Percentiles rank a stretch among this genome's conserved stretches.
Conservation (phyloP, 2,888 invertebrate species). For the Plusia festucae region DNA sequence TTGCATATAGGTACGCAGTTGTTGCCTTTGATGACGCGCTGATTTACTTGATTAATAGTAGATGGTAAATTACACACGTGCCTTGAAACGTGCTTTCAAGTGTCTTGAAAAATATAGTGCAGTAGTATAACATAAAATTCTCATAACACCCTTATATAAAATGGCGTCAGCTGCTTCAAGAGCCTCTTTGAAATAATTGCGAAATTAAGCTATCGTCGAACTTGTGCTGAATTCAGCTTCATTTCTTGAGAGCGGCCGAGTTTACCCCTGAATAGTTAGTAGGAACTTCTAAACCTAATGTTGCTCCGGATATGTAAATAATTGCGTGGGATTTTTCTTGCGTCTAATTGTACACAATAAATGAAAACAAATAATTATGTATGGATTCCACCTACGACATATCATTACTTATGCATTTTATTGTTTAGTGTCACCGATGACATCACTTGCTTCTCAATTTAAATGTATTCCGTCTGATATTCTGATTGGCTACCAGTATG, state of each 20-base stretch:
- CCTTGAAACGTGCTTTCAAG: background rate
- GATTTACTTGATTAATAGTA: background rate
- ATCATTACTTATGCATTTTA: constrained; percentile 2
- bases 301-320: background rate
- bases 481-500: constrained; percentile 16
- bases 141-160: too few relatives aligned
- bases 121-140: too few relatives aligned
- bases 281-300: background rate
- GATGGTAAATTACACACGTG: background rate
- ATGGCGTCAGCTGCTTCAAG: too few relatives aligned
- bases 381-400: constrained; percentile 5
- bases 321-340: background rate
- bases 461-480: background rate
- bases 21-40: background rate
- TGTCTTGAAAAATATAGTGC: background rate
- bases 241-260: too few relatives aligned
- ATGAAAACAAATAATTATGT: background rate
- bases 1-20: background rate
- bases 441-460: constrained; percentile 14
- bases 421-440: constrained; percentile 12
- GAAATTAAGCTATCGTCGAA: too few relatives aligned
- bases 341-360: background rate
- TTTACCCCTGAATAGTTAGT: too few relatives aligned
- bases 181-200: too few relatives aligned
- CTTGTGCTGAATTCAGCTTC: too few relatives aligned